These are phyloP conservation scores for Tetragonisca angustula DNA, from an alignment of 2,888 invertebrate species.

Conservation along the genomic window DNA sequence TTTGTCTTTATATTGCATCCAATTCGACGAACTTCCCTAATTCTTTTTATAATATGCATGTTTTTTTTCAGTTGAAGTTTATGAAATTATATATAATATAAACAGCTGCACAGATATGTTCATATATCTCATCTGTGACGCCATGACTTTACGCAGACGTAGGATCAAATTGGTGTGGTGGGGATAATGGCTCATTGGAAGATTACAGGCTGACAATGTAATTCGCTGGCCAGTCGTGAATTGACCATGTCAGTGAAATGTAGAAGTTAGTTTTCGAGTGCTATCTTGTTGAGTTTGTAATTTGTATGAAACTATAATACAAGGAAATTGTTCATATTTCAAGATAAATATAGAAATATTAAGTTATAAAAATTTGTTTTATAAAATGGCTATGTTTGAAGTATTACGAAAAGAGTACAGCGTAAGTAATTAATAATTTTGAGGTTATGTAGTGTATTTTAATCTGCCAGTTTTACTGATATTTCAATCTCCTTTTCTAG, in stretches of 20 bases:
- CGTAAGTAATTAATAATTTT: slow-evolving; percentile 68
- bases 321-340: background rate
- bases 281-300: background rate
- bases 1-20: slow-evolving; percentile 28
- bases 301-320: slow-evolving; percentile 14
- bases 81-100: background rate
- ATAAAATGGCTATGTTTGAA: slow-evolving; percentile 77
- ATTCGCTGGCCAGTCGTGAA: too few relatives aligned
- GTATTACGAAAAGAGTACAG: slow-evolving; percentile 77
- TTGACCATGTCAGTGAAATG: too few relatives aligned
- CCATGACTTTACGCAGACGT: too few relatives aligned
- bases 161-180: too few relatives aligned
- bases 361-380: slow-evolving; percentile 1
- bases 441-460: slow-evolving; percentile 13
- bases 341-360: background rate
- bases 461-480: background rate
- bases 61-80: background rate
- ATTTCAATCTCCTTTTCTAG: slow-evolving; percentile 64
- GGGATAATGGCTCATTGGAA: too few relatives aligned
- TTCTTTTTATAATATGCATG: background rate
- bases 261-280: too few relatives aligned
- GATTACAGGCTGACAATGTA: too few relatives aligned
- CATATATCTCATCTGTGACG: too few relatives aligned
- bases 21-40: background rate
- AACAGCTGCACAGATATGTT: too few relatives aligned